These are phyloP conservation scores for Otolemur garnettii DNA, from an alignment of 2,113 vertebrate species.

Conservation along the genomic window DNA sequence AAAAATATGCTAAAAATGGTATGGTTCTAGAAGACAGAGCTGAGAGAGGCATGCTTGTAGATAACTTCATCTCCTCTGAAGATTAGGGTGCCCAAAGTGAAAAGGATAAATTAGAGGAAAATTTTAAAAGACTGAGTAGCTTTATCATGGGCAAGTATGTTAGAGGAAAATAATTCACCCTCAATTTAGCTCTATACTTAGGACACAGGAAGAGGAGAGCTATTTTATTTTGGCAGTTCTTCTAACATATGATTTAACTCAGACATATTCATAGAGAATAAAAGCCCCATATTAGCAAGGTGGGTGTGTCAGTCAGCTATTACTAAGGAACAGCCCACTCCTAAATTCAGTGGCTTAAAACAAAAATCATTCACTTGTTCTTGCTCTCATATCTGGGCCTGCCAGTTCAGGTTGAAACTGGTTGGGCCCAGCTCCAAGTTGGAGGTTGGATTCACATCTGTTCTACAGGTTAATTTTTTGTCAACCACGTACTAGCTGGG, in stretches of 20 bases:
- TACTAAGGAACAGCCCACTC: neutral
- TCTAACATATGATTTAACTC: neutral
- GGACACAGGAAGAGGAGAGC: neutral
- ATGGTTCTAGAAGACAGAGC: slow-evolving; percentile 30
- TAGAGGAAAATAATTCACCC: neutral
- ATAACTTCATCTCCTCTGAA: neutral
- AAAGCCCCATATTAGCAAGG: neutral
- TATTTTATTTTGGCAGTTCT: neutral
- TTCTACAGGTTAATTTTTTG: neutral
- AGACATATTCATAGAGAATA: neutral
- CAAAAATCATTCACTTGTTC: neutral
- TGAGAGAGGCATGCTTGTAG: neutral
- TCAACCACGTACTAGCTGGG: neutral
- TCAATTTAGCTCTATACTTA: neutral
- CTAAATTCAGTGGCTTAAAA: neutral
- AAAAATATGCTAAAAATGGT: neutral
- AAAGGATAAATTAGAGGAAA: slow-evolving; percentile 3
- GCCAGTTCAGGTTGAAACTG: neutral
- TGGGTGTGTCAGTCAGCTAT: neutral
- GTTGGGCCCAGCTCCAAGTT: neutral
- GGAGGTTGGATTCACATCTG: neutral
- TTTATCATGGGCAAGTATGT: neutral
- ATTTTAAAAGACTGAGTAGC: neutral
- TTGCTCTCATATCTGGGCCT: neutral
- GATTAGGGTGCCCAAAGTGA: neutral